Evolutionary conservation across 2,797 vertebrate species (phyloP).

Genomic region (Poecilia wingei): DNA sequence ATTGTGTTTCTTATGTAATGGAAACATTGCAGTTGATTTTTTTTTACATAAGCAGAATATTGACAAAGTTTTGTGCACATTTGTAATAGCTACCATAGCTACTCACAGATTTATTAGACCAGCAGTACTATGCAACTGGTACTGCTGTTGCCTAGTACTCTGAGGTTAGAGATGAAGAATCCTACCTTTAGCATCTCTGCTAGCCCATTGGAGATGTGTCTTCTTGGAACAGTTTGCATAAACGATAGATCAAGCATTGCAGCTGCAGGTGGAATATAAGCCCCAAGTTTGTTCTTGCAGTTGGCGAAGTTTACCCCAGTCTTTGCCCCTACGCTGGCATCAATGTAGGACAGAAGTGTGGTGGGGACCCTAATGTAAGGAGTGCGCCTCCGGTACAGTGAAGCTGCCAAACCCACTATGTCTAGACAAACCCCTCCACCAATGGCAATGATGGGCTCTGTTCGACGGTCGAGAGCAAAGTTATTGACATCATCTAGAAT

Average conservation of each 20-base stretch:
- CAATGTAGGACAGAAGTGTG: slow-evolving; percentile 85
- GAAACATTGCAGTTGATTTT: no score
- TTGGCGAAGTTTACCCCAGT: slow-evolving; percentile 86
- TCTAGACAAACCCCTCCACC: slow-evolving; percentile 86
- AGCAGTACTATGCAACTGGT: background rate
- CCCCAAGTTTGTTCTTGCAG: slow-evolving; percentile 87
- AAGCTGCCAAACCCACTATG: slow-evolving; percentile 83
- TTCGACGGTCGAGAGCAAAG: slow-evolving; percentile 83
- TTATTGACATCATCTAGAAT: slow-evolving; percentile 84
- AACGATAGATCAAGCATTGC: slow-evolving; percentile 84
- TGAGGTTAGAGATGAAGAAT: background rate
- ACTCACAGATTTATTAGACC: background rate
- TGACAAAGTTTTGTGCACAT: no score
- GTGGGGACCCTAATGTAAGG: slow-evolving; percentile 87
- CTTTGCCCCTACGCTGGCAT: slow-evolving; percentile 86
- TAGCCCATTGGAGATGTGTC: slow-evolving; percentile 85
- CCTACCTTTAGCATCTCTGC: slow-evolving; percentile 87
- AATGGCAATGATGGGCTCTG: slow-evolving; percentile 84
- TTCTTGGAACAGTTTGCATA: slow-evolving; percentile 79
- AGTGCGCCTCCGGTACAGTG: slow-evolving; percentile 84
- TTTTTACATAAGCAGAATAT: no score
- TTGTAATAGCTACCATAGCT: no score
- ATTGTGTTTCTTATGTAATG: no score
- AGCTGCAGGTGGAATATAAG: slow-evolving; percentile 82
- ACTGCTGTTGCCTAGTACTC: no score